A percentile compares a stretch with the other conserved stretches of the same genome.
Evolutionary conservation across 2,888 invertebrate species (phyloP).

Genomic region (Caenorhabditis macrosperma): DNA sequence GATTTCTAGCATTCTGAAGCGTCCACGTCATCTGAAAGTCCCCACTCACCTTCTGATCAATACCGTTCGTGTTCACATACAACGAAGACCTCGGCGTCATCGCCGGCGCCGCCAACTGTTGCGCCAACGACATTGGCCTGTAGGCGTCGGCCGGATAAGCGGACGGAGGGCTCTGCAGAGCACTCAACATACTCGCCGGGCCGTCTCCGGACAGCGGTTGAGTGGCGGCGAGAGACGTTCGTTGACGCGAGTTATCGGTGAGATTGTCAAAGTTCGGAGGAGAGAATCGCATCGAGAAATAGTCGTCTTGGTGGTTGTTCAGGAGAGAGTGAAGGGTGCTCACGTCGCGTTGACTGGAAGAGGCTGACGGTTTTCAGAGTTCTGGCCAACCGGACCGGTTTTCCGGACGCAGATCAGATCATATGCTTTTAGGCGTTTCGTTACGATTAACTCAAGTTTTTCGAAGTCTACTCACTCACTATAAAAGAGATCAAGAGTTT

Average conservation of each 20-base stretch:
- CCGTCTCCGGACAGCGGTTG: conserved; percentile 49
- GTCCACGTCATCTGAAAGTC: no score
- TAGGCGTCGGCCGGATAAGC: conserved; percentile 40
- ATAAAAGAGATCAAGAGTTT: no score
- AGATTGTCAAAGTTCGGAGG: conserved; percentile 57
- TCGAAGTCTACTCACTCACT: no score
- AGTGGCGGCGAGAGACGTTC: conserved; percentile 32
- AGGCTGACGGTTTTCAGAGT: no score
- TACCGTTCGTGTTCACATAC: conserved; percentile 45
- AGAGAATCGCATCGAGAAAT: conserved; percentile 50
- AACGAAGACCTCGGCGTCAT: conserved; percentile 37
- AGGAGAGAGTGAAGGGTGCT: conserved; percentile 43
- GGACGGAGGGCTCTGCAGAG: conserved; percentile 21
- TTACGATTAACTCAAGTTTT: no score
- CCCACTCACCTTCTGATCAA: conserved; percentile 31
- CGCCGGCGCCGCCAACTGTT: conserved; percentile 62
- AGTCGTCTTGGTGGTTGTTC: conserved; percentile 42
- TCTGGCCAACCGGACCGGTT: no score
- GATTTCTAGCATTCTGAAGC: neutral
- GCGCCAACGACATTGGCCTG: conserved; percentile 49
- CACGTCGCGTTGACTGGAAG: conserved; percentile 49
- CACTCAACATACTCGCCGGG: conserved; percentile 59
- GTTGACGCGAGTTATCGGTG: neutral
- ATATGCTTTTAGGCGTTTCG: no score
- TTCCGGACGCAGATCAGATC: no score